phyloP scores from a whole-genome alignment of 2,797 vertebrate species.

The Gymnopithys bicolor region DNA sequence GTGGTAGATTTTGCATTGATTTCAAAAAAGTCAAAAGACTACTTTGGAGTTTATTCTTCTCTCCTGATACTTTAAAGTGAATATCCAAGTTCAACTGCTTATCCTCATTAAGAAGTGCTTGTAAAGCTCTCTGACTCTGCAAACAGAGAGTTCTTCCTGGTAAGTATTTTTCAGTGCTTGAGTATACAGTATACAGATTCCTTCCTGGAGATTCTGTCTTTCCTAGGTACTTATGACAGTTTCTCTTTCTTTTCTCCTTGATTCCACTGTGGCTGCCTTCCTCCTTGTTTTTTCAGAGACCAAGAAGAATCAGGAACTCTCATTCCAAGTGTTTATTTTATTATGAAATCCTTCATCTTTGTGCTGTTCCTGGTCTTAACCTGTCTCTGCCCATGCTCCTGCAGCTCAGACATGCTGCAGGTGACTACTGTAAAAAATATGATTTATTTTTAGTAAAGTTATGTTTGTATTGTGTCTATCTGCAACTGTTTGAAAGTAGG shows the following conservation, averaged over 20 bases:
- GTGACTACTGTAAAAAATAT: neutral
- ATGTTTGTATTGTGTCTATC: neutral
- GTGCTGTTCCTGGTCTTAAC: neutral
- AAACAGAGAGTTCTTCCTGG: neutral
- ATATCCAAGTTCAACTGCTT: neutral
- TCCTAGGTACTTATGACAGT: neutral
- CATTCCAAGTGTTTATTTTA: neutral
- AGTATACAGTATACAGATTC: neutral
- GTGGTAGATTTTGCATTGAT: neutral
- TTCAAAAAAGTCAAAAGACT: neutral
- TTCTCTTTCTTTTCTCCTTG: neutral
- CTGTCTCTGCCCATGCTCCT: neutral
- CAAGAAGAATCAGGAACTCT: neutral
- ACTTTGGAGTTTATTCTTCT: neutral
- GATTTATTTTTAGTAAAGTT: neutral
- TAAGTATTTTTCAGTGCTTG: neutral
- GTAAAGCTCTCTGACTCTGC: neutral
- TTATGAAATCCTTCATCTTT: neutral
- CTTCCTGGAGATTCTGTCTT: neutral
- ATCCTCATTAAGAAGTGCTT: neutral
- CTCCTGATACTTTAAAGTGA: neutral
- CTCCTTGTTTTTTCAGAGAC: neutral
- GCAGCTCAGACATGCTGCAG: neutral
- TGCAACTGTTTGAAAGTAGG: constrained; percentile 13
- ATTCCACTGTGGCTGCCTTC: neutral